Evolutionary conservation across 2,113 vertebrate genomes (phyloP), one percentile per base, ranked within the genome.

Genomic region (Proterorhinus semilunaris): DNA sequence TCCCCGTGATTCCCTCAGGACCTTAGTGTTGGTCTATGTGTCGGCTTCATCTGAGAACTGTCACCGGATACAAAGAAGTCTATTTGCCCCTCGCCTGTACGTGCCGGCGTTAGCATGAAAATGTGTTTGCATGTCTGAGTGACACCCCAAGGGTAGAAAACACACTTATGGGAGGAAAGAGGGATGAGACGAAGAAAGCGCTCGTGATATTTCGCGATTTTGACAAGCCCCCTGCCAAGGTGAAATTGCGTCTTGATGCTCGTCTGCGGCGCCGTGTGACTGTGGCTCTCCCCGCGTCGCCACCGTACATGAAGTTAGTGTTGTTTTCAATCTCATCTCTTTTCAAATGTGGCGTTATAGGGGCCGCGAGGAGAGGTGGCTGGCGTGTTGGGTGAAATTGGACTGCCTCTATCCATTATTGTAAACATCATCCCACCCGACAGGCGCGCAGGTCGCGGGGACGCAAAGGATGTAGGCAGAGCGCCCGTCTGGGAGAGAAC

Each of bases 381-480:
- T 89, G 72, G 82, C 84, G 85, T 91, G 92, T 93, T 88, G 88
- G 82, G 82, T 86, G 93, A 93, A 93, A 93, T 93, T 93, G 93
- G 90, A 92, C 92, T 93, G 92, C 91, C 93, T 93, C 88, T 92
- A 88, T 85, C 90, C 85, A 93, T 93, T 93, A 93, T 90, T 90
- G 90, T 91, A 92, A 93, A 92, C 93, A 93, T 93, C 92, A 92
- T 90, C 90, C 87, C 67, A 68, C 63, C 85, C 80, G 90, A 92
- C 91, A 91, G 89, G 90, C 83, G 69, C 76, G 87, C 82, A 59
- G 87, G 89, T 89, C 81, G 83, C 81, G 7, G 83, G 83, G 83
- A 86, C 72, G 74, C 85, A 16, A 27, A 61, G 76, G 84, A 84
- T 72, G 84, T 58, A 78, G 81, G 73, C 2, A 36, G 65, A 74